Conservation (phyloP, 1,140 invertebrate species). For the Drosophila ironensis region DNA sequence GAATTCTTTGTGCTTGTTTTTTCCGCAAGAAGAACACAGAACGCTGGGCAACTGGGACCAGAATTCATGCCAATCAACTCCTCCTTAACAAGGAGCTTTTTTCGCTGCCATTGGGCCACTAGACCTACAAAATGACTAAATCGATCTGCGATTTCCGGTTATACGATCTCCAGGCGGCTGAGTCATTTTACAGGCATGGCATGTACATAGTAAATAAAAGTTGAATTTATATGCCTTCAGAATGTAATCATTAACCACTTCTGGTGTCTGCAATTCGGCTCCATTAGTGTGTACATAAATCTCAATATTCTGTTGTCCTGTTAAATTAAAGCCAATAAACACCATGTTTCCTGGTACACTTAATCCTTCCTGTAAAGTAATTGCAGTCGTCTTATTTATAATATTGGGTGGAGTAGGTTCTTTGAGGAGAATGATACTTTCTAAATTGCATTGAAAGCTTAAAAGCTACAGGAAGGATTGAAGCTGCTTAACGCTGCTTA, state of each 20-base stretch:
- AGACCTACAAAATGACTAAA: too few species aligned
- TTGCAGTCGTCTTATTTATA: neutral
- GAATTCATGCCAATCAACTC: neutral
- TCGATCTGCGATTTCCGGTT: slow-evolving; percentile 22
- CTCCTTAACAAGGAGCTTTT: neutral
- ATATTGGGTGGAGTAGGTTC: neutral
- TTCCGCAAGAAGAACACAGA: slow-evolving; percentile 6
- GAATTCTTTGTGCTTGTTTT: slow-evolving; percentile 5
- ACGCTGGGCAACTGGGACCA: neutral
- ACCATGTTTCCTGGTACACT: neutral
- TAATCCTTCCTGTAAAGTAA: slow-evolving; percentile 5
- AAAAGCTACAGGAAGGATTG: too few species aligned
- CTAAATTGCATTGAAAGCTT: too few species aligned
- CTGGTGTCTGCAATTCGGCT: slow-evolving; percentile 1
- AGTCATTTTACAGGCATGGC: slow-evolving; percentile 5
- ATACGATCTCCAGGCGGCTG: slow-evolving; percentile 1
- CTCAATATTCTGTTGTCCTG: slow-evolving; percentile 1
- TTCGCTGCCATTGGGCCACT: too few species aligned
- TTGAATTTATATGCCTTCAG: neutral
- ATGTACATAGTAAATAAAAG: neutral
- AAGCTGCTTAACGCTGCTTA: too few species aligned
- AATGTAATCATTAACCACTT: too few species aligned
- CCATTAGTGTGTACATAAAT: slow-evolving; percentile 19
- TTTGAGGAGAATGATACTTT: too few species aligned
- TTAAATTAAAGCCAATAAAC: slow-evolving; percentile 12